Conservation (phyloP, 2,113 vertebrate species). For the Ophiodon elongatus region DNA sequence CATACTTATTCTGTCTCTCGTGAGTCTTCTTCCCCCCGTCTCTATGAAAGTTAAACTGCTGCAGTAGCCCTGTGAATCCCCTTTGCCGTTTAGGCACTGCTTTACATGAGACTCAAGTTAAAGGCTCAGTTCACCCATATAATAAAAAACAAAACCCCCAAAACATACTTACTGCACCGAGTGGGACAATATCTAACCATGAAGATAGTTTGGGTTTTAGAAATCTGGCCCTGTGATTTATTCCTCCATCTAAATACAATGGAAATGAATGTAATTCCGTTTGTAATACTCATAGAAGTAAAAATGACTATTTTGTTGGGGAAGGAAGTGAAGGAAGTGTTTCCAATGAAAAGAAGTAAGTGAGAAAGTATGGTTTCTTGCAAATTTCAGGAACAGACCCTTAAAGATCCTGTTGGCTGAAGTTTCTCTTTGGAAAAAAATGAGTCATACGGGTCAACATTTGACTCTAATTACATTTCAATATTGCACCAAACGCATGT, state of each 20-base stretch:
- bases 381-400: not conserved
- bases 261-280: not conserved
- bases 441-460: constrained; percentile 25
- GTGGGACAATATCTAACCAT: not conserved
- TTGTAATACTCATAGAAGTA: not conserved
- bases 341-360: constrained; percentile 24
- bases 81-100: not conserved
- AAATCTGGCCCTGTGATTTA: not conserved
- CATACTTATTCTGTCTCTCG: not conserved
- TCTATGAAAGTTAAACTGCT: not conserved
- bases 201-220: not conserved
- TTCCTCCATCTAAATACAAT: not conserved
- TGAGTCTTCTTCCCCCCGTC: not conserved
- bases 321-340: too few relatives aligned
- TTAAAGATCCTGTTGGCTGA: not conserved
- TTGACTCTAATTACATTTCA: constrained; percentile 37
- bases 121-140: not conserved
- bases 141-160: not conserved
- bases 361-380: not conserved
- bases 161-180: too few relatives aligned
- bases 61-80: not conserved
- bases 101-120: not conserved
- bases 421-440: constrained; percentile 25
- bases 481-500: constrained; percentile 5
- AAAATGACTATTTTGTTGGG: not conserved